A percentile compares a stretch with the other conserved stretches of the same genome.
phyloP scores from a whole-genome alignment of 2,888 invertebrate genomes.

The Leistus spinibarbis region DNA sequence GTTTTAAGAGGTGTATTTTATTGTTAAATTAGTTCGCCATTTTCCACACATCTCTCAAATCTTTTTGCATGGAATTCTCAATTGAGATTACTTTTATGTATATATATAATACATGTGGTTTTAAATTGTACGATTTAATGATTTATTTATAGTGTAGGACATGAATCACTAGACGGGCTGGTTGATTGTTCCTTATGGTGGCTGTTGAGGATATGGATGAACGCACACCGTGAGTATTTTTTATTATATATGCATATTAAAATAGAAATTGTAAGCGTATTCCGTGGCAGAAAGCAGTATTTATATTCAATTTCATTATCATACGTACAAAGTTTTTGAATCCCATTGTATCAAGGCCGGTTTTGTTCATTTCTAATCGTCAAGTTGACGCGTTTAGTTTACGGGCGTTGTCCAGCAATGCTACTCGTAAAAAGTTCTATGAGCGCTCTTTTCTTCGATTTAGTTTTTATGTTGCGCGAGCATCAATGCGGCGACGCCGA shows the following conservation, averaged over 20 bases:
- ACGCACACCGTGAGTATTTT: constrained; percentile 43
- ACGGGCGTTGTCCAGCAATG: background rate
- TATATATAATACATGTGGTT: background rate
- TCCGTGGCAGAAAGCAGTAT: background rate
- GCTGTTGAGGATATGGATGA: constrained; percentile 45
- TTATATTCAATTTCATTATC: background rate
- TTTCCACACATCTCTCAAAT: background rate
- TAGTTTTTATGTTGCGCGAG: background rate
- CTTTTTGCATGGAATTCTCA: background rate
- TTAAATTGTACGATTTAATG: background rate
- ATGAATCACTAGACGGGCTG: constrained; percentile 31
- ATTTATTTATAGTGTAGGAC: constrained; percentile 22
- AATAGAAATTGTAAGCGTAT: background rate
- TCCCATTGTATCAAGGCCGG: background rate
- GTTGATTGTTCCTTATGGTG: constrained; percentile 41
- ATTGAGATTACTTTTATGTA: background rate
- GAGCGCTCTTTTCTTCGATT: too few species aligned
- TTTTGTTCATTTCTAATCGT: background rate
- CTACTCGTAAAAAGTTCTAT: background rate
- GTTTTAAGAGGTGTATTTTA: constrained; percentile 6
- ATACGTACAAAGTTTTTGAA: background rate
- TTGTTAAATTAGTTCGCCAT: constrained; percentile 36
- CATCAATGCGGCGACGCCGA: background rate
- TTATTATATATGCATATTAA: constrained; percentile 4
- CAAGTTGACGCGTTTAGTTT: background rate